phyloP scores from a whole-genome alignment of 1,140 invertebrate genomes.

The Cheumatopsyche charites region DNA sequence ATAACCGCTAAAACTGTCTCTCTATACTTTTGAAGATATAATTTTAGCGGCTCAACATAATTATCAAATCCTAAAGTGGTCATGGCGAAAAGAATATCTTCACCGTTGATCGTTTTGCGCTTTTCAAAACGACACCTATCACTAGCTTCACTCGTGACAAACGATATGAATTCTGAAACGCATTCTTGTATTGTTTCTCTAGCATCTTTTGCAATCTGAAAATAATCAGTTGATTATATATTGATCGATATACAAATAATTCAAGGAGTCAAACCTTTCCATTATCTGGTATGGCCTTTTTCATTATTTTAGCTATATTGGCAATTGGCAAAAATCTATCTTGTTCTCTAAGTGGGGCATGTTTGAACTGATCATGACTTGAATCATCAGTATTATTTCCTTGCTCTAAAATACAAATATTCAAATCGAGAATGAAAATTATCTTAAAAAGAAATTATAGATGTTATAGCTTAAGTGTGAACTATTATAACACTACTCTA shows the following conservation, averaged over 20 bases:
- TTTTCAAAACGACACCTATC: constrained; percentile 97
- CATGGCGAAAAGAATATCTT: constrained; percentile 98
- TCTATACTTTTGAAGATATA: constrained; percentile 96
- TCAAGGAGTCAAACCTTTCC: constrained; percentile 77
- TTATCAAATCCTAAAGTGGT: constrained; percentile 97
- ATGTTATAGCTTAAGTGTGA: background rate
- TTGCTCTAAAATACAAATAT: constrained; percentile 48
- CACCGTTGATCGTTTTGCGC: constrained; percentile 98
- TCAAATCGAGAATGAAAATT: too few species aligned
- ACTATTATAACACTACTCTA: background rate
- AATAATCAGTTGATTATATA: constrained; percentile 37
- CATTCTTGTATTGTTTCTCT: constrained; percentile 99
- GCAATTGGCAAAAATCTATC: constrained; percentile 97
- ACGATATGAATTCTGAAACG: constrained; percentile 99
- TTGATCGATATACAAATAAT: background rate
- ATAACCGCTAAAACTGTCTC: constrained; percentile 63
- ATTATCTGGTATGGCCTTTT: constrained; percentile 92
- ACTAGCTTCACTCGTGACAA: constrained; percentile 98
- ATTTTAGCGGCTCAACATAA: constrained; percentile 95
- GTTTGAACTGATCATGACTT: constrained; percentile 64
- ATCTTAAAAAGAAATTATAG: background rate
- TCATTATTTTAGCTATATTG: constrained; percentile 99
- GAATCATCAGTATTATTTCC: constrained; percentile 79
- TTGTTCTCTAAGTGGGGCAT: constrained; percentile 78
- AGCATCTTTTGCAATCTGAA: constrained; percentile 97